Evolutionary conservation across 1,140 invertebrate species (phyloP).

Genomic region (Brachionus calyciflorus): DNA sequence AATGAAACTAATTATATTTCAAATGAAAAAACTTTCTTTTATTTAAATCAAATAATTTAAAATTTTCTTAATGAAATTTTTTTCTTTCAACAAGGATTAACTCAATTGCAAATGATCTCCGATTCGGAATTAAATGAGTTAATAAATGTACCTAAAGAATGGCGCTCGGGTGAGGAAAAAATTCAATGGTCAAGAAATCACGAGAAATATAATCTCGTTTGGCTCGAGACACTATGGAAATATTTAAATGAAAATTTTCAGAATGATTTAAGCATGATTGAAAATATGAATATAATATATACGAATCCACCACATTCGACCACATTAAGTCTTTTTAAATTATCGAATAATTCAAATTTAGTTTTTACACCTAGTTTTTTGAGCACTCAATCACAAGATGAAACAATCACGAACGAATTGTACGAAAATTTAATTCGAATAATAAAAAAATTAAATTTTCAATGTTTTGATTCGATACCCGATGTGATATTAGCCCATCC

Average conservation of each 20-base stretch:
- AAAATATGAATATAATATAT: constrained; percentile 39
- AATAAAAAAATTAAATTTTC: constrained; percentile 22
- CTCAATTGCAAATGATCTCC: constrained; percentile 45
- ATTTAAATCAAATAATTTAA: not conserved
- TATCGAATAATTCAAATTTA: constrained; percentile 30
- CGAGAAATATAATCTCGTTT: constrained; percentile 25
- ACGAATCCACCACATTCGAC: not conserved
- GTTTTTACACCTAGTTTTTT: not conserved
- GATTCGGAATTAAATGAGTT: constrained; percentile 35
- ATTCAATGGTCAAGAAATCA: constrained; percentile 30
- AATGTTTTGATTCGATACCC: constrained; percentile 8
- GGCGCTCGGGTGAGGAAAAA: constrained; percentile 23
- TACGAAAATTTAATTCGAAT: constrained; percentile 16
- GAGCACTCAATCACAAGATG: not conserved
- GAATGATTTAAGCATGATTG: not conserved
- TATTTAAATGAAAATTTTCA: constrained; percentile 43
- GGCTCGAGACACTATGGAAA: constrained; percentile 44
- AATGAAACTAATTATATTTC: too few species aligned
- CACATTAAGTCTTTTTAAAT: constrained; percentile 14
- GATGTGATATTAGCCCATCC: not conserved
- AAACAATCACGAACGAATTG: not conserved
- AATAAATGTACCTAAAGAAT: constrained; percentile 43
- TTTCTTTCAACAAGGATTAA: constrained; percentile 5
- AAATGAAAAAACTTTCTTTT: not conserved
- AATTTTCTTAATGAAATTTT: not conserved